Conservation (phyloP, 2,888 invertebrate species). For the Myopa testacea region DNA sequence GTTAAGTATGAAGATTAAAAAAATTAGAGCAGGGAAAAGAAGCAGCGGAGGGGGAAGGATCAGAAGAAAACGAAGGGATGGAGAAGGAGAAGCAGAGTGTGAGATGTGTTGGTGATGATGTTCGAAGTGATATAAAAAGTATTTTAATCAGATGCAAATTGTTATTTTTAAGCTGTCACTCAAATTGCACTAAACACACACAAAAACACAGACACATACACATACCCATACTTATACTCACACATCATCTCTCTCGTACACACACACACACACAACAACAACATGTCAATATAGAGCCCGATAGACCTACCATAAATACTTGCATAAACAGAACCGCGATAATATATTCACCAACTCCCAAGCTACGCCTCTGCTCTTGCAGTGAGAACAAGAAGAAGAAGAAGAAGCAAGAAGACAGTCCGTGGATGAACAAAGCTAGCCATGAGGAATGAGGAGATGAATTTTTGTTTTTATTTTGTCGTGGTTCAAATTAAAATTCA, state of each 20-base stretch:
- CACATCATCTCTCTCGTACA: neutral
- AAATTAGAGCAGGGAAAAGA: neutral
- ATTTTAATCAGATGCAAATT: conserved; percentile 61
- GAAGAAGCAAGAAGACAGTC: neutral
- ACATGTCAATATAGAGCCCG: neutral
- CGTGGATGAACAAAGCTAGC: neutral
- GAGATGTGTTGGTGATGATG: neutral
- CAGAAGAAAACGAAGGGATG: neutral
- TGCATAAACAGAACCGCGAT: conserved; percentile 50
- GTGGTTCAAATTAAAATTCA: conserved; percentile 14
- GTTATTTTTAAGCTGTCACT: conserved; percentile 55
- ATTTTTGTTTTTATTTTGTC: conserved; percentile 13
- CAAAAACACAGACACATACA: neutral
- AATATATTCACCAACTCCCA: conserved; percentile 29
- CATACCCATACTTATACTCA: no score
- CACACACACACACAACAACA: conserved; percentile 17
- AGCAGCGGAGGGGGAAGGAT: neutral
- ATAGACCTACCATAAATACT: conserved; percentile 23
- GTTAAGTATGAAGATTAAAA: no score
- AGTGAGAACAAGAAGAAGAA: neutral
- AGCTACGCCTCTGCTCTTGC: conserved; percentile 11
- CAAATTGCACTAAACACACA: conserved; percentile 38
- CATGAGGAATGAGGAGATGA: neutral
- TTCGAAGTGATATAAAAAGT: neutral
- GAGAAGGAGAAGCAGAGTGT: neutral